Conservation (phyloP, 2,888 invertebrate species). For the Hofmannophila pseudospretella region DNA sequence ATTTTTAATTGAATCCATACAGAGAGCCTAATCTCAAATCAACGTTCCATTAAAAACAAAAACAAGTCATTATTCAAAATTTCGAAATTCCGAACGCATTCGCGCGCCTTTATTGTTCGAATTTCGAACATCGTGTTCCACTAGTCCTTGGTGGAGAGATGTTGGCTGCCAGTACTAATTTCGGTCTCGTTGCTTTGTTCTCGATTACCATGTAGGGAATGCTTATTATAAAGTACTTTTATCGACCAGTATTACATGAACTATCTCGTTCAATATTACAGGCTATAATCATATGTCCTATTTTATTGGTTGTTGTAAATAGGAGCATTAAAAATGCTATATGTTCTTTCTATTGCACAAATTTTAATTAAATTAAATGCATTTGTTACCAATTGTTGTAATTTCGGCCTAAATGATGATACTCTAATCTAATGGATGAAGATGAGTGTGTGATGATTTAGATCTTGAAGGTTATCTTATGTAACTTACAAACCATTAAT, state of each 20-base stretch:
- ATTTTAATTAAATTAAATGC: constrained; percentile 1
- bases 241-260: not conserved
- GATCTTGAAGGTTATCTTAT: no score
- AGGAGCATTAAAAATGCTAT: not conserved
- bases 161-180: constrained; percentile 13
- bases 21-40: constrained; percentile 18
- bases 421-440: not conserved
- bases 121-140: constrained; percentile 32
- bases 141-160: constrained; percentile 33
- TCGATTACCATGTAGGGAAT: constrained; percentile 18
- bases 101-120: constrained; percentile 29
- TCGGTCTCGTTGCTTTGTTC: constrained; percentile 18
- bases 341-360: not conserved
- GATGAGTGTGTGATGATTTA: not conserved
- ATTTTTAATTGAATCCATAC: constrained; percentile 21
- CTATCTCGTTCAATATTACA: not conserved
- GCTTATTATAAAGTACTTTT: constrained; percentile 10
- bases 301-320: not conserved
- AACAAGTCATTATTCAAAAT: constrained; percentile 17
- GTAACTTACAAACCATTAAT: not conserved
- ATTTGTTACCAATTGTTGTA: constrained; percentile 1
- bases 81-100: constrained; percentile 18
- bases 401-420: not conserved
- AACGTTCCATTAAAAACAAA: constrained; percentile 6
- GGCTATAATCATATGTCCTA: no score